A percentile compares a stretch with the other conserved stretches of the same genome.
These are phyloP conservation scores for Plebejus argus DNA, from an alignment of 2,888 invertebrate species.

Conservation along the genomic window DNA sequence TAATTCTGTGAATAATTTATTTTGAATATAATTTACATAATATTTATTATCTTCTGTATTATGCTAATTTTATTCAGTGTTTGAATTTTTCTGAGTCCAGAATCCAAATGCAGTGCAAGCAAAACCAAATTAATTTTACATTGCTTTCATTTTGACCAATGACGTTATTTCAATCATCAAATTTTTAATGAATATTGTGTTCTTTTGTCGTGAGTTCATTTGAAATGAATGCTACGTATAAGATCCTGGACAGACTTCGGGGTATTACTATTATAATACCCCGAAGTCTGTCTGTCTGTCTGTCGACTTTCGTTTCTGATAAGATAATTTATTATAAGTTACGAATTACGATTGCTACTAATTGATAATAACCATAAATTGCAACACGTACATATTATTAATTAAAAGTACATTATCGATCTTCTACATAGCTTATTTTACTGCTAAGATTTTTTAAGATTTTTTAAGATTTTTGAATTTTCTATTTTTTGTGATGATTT, in stretches of 20 bases:
- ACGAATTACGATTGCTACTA: not conserved
- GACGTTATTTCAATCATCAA: no score
- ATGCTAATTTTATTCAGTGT: not conserved
- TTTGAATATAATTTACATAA: not conserved
- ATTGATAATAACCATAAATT: not conserved
- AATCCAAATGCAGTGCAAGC: not conserved
- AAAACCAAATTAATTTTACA: no score
- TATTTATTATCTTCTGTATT: not conserved
- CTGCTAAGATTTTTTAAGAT: not conserved
- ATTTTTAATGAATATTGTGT: no score
- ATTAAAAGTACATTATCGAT: not conserved
- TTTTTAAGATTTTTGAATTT: not conserved
- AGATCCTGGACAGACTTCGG: no score
- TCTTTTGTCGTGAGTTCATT: no score
- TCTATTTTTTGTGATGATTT: not conserved
- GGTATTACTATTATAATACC: no score
- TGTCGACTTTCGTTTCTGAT: slow-evolving; percentile 1
- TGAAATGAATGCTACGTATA: no score
- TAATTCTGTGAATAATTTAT: not conserved
- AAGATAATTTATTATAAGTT: not conserved
- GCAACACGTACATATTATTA: not conserved
- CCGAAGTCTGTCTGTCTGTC: no score
- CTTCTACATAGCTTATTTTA: not conserved
- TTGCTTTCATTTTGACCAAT: no score
- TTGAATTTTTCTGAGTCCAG: not conserved